phyloP scores from a whole-genome alignment of 2,113 vertebrate genomes.

The Clarias gariepinus region DNA sequence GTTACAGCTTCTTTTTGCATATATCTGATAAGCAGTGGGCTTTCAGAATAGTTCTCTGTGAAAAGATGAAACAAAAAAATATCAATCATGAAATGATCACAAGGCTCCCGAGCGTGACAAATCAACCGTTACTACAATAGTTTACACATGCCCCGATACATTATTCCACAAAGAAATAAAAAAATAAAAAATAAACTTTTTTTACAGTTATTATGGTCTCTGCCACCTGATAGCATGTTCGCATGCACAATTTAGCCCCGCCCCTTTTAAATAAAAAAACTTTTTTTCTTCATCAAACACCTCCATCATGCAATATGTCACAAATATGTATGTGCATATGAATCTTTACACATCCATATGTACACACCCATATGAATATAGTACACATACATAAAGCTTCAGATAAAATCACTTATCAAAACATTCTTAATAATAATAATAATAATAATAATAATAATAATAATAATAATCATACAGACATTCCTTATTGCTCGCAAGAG shows the following conservation, averaged over 20 bases:
- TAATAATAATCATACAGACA: conserved; percentile 40
- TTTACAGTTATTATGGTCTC: conserved; percentile 70
- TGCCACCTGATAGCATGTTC: conserved; percentile 66
- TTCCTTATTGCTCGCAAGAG: conserved; percentile 74
- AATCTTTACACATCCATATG: conserved; percentile 58
- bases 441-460: too few relatives aligned
- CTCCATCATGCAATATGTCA: conserved; percentile 73
- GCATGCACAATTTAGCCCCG: conserved; percentile 72
- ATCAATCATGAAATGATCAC: conserved; percentile 65
- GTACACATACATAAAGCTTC: conserved; percentile 63
- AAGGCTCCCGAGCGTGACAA: conserved; percentile 48
- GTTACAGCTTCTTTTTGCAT: conserved; percentile 79
- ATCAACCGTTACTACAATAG: conserved; percentile 42
- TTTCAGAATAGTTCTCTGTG: conserved; percentile 74
- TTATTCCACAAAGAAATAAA: conserved; percentile 31
- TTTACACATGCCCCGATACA: conserved; percentile 59
- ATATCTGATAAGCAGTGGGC: conserved; percentile 74
- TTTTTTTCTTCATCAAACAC: conserved; percentile 53
- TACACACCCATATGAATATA: conserved; percentile 61
- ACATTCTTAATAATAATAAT: conserved; percentile 44
- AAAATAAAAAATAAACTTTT: conserved; percentile 34
- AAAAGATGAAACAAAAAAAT: conserved; percentile 65
- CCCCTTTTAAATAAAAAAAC: conserved; percentile 32
- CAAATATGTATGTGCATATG: conserved; percentile 69
- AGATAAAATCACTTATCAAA: conserved; percentile 66